These are phyloP conservation scores for Pygmarrhopalites habei DNA, from an alignment of 1,140 invertebrate species.

Conservation along the genomic window DNA sequence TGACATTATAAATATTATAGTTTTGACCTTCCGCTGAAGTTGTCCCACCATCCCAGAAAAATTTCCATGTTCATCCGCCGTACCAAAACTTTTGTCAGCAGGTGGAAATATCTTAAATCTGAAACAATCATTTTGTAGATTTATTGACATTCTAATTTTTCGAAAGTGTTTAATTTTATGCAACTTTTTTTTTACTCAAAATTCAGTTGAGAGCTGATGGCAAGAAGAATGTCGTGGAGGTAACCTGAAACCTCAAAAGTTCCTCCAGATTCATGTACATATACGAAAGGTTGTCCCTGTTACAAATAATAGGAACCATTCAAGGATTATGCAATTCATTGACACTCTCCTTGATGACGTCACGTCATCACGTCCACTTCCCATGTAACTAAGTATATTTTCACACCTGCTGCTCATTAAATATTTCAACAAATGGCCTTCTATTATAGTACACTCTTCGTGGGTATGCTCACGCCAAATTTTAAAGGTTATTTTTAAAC, in stretches of 20 bases:
- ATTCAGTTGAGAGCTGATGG: conserved; percentile 20
- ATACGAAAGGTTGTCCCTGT: conserved; percentile 24
- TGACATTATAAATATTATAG: too few relatives aligned
- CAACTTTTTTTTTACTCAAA: conserved; percentile 27
- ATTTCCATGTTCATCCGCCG: conserved; percentile 24
- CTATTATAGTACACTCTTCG: too few relatives aligned
- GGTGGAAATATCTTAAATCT: conserved; percentile 18
- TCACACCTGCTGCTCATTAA: too few relatives aligned
- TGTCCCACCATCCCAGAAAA: conserved; percentile 35
- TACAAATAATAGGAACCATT: too few relatives aligned
- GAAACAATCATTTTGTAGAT: not conserved
- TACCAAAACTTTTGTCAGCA: conserved; percentile 27
- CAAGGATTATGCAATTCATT: too few relatives aligned
- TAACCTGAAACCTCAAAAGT: conserved; percentile 10
- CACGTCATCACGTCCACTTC: too few relatives aligned
- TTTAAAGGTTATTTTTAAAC: too few relatives aligned
- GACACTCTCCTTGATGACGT: too few relatives aligned
- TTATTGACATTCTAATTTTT: not conserved
- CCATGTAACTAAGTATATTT: too few relatives aligned
- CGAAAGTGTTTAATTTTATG: not conserved
- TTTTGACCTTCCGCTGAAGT: conserved; percentile 29
- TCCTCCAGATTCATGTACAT: not conserved
- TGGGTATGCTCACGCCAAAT: too few relatives aligned
- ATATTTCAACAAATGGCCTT: too few relatives aligned
- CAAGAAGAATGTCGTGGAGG: conserved; percentile 22